Conservation (phyloP, 2,888 invertebrate species). For the Sycophila texana region DNA sequence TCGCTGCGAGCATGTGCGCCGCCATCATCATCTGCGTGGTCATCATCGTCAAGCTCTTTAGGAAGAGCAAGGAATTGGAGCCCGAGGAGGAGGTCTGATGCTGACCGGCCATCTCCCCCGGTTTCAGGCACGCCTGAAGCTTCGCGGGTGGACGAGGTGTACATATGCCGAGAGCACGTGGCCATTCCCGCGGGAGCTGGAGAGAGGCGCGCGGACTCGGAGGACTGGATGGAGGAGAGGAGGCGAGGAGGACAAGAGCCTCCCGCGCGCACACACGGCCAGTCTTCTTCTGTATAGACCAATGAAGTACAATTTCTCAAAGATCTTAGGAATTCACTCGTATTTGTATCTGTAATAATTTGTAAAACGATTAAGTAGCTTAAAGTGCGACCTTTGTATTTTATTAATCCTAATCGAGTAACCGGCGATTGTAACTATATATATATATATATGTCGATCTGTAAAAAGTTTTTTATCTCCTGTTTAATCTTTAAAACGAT, state of each 20-base stretch:
- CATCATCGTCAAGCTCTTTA: constrained; percentile 58
- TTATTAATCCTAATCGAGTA: background rate
- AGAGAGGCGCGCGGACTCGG: background rate
- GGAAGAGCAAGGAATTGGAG: constrained; percentile 59
- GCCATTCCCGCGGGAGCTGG: too few species aligned
- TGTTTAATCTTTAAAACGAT: constrained; percentile 18
- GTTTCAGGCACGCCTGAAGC: background rate
- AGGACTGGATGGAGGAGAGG: constrained; percentile 1
- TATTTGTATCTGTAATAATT: constrained; percentile 42
- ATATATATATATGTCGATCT: constrained; percentile 25
- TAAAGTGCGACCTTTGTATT: constrained; percentile 41
- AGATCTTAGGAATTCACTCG: constrained; percentile 43
- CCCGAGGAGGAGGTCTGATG: constrained; percentile 65
- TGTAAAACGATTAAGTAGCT: constrained; percentile 28
- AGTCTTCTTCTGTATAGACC: constrained; percentile 39
- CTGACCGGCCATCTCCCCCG: background rate
- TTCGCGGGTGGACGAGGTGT: too few species aligned
- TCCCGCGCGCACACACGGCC: constrained; percentile 13
- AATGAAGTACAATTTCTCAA: constrained; percentile 44
- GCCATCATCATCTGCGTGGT: constrained; percentile 59
- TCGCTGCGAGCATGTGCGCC: constrained; percentile 61
- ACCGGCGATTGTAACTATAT: constrained; percentile 5
- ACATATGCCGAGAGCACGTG: too few species aligned
- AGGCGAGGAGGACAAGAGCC: background rate
- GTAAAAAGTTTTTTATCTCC: constrained; percentile 49